Base-by-base conservation (phyloP, 2,797 vertebrate genomes). In the Aldrovandia affinis region DNA sequence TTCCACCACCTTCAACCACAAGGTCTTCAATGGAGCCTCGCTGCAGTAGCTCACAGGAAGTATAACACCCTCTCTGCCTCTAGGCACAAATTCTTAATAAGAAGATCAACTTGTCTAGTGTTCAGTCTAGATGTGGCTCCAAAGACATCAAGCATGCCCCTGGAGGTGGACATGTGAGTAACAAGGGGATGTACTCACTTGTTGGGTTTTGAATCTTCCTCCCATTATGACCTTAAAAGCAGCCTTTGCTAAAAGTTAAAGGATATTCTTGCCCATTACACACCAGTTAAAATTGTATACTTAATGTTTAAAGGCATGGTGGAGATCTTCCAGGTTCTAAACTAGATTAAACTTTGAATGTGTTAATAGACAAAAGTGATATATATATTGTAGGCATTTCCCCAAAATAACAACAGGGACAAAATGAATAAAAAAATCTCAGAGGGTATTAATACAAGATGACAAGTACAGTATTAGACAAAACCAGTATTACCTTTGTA, bases 41-140 rank as follows among this genome's bases (percentile, higher is more conserved):
- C 52, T 73, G 77, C 75, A 12, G 2, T 47, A 22, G 18, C 22
- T 78, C 59, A 54, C 9, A 50, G 61, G 47, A 59, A 68, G 65
- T 42, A 82, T 84, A 84, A 61, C 47, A 4, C 25, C 77, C 65
- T 83, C 78, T 78, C 28, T 20, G 77, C 59, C 28, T 55, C 61
- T 77, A 91, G 95, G 95, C 95, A 93, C 95, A 96, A 94, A 95
- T 96, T 89, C 77, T 94, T 93, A 95, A 96, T 93, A 96, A 96
- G 96, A 97, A 97, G 94, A 89, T 96, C 92, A 94, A 96, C 94
- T 92, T 96, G 92, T 95, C 93, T 94, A 95, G 83, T 92, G 94
- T 97, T 92, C 95, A 97, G 93, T 95, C 96, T 92, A 96, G 28
- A 94, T 96, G 96, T 94, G 96, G 96, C 93, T 97, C 96, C 93